Conservation (phyloP, 1,140 invertebrate species). For the Camponotus floridanus region DNA sequence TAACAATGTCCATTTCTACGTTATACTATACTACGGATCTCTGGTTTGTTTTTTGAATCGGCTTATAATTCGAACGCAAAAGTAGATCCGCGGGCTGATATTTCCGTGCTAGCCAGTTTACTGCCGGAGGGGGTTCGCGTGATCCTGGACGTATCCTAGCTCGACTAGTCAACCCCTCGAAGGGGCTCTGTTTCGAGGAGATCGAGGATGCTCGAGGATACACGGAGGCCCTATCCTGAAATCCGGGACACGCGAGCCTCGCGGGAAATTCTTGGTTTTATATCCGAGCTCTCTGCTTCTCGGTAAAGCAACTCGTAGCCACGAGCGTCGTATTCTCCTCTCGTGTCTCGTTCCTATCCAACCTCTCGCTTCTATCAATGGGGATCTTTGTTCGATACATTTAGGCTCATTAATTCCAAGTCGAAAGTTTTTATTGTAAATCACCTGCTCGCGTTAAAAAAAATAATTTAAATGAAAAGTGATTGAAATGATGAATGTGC, state of each 20-base stretch:
- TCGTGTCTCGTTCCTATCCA: slow-evolving; percentile 73
- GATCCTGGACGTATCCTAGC: slow-evolving; percentile 80
- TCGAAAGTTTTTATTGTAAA: slow-evolving; percentile 31
- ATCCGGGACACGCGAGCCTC: slow-evolving; percentile 86
- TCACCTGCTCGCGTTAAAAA: slow-evolving; percentile 1
- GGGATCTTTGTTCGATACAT: slow-evolving; percentile 23
- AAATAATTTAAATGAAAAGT: not conserved
- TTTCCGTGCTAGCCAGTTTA: slow-evolving; percentile 73
- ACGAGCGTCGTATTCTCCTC: slow-evolving; percentile 74
- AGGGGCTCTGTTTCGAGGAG: slow-evolving; percentile 74
- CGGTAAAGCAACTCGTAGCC: slow-evolving; percentile 80
- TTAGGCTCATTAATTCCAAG: slow-evolving; percentile 47
- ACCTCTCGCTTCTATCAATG: slow-evolving; percentile 59
- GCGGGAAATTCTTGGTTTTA: slow-evolving; percentile 84
- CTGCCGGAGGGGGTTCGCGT: slow-evolving; percentile 78
- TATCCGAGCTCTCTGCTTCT: slow-evolving; percentile 74
- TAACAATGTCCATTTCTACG: not conserved
- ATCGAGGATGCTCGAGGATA: slow-evolving; percentile 82
- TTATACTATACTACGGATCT: not conserved
- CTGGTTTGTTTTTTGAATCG: slow-evolving; percentile 10
- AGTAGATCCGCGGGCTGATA: slow-evolving; percentile 67
- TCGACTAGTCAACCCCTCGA: slow-evolving; percentile 74
- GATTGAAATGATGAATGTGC: too few species aligned
- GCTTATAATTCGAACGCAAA: slow-evolving; percentile 28
- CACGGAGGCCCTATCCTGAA: slow-evolving; percentile 81